Evolutionary conservation across 2,888 invertebrate genomes (phyloP).

Genomic region (Druceiella hillmani): DNA sequence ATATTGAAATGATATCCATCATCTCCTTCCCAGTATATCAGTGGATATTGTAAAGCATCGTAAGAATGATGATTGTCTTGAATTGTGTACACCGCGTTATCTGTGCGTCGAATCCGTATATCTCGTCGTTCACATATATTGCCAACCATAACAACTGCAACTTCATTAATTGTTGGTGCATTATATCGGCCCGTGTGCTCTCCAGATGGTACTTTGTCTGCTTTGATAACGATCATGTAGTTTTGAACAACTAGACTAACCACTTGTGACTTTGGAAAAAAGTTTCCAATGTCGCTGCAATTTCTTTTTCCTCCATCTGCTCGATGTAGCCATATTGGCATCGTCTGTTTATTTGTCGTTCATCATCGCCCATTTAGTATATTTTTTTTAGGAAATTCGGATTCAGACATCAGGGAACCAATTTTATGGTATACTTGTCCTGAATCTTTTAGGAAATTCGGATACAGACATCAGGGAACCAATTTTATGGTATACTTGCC

Average conservation of each 20-base stretch:
- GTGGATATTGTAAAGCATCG: too few species aligned
- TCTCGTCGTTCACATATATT: conserved; percentile 15
- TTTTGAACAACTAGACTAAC: neutral
- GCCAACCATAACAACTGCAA: conserved; percentile 17
- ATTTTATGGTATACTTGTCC: too few species aligned
- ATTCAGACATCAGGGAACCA: too few species aligned
- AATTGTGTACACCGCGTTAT: conserved; percentile 15
- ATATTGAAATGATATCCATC: neutral
- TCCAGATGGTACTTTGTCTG: too few species aligned
- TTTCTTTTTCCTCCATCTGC: neutral
- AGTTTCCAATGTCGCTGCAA: too few species aligned
- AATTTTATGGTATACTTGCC: too few species aligned
- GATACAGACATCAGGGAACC: too few species aligned
- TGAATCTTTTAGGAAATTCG: too few species aligned
- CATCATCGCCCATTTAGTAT: too few species aligned
- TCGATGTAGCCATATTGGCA: neutral
- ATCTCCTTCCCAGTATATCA: neutral
- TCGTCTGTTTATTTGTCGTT: too few species aligned
- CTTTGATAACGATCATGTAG: too few species aligned
- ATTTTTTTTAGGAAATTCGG: too few species aligned
- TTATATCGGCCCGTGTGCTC: conserved; percentile 12
- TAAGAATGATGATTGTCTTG: conserved; percentile 14
- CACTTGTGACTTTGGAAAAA: neutral
- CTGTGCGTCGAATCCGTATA: conserved; percentile 15
- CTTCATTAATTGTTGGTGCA: conserved; percentile 15